A percentile compares a stretch with the other conserved stretches of the same genome.
Evolutionary conservation across 2,888 invertebrate genomes (phyloP).

Genomic region (Rugalucina vietnamica): DNA sequence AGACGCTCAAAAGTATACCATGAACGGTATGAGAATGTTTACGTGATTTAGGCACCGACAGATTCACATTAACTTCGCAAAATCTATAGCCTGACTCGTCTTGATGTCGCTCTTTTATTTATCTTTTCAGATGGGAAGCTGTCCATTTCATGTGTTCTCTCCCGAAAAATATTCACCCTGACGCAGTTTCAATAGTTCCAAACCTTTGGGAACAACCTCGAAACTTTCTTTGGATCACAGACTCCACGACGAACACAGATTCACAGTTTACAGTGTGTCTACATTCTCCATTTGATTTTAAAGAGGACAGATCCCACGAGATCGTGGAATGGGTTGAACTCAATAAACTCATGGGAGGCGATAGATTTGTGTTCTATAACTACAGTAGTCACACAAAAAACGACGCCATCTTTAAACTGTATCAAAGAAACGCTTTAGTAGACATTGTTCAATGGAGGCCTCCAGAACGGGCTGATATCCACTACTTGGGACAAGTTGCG

Average conservation of each 20-base stretch:
- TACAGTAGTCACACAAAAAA: slow-evolving; percentile 72
- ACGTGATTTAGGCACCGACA: no score
- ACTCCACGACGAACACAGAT: background rate
- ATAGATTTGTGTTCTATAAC: slow-evolving; percentile 79
- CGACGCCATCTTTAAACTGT: slow-evolving; percentile 69
- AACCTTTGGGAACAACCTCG: background rate
- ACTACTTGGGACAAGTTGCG: slow-evolving; percentile 81
- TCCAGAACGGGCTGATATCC: slow-evolving; percentile 72
- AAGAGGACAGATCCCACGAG: slow-evolving; percentile 71
- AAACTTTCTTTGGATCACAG: slow-evolving; percentile 10
- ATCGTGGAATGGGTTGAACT: slow-evolving; percentile 82
- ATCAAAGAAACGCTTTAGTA: slow-evolving; percentile 65
- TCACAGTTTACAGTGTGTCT: slow-evolving; percentile 72
- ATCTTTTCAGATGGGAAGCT: slow-evolving; percentile 6
- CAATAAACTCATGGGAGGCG: slow-evolving; percentile 79
- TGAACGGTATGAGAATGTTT: no score
- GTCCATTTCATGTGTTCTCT: background rate
- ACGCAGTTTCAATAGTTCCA: slow-evolving; percentile 2
- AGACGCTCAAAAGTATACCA: no score
- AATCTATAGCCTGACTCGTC: no score
- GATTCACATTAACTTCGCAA: no score
- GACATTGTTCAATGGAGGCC: slow-evolving; percentile 78
- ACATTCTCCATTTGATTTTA: slow-evolving; percentile 69
- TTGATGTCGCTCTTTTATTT: no score
- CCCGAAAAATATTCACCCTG: background rate